Conservation (phyloP, 2,888 invertebrate genomes). For the Orthosia gracilis region DNA sequence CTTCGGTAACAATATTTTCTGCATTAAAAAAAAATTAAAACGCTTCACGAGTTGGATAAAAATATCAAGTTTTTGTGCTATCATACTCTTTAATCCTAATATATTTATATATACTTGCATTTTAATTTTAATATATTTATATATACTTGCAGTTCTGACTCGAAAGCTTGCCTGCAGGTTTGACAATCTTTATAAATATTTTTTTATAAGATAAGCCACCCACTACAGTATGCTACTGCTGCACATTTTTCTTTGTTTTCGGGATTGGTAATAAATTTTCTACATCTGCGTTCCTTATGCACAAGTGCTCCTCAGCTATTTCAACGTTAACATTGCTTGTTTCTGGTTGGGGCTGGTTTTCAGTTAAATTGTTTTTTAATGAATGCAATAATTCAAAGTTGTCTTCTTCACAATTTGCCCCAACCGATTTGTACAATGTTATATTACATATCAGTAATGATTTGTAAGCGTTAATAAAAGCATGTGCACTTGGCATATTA, state of each 20-base stretch:
- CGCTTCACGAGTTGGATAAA: too few species aligned
- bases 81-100: too few species aligned
- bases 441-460: not conserved
- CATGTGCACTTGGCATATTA: constrained; percentile 1
- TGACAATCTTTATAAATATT: not conserved
- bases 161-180: constrained; percentile 6
- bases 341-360: constrained; percentile 8
- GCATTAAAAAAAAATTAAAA: too few species aligned
- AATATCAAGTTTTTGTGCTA: too few species aligned
- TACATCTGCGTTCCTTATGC: not conserved
- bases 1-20: too few species aligned
- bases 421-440: constrained; percentile 5
- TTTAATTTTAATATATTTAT: too few species aligned
- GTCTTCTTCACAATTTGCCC: constrained; percentile 3
- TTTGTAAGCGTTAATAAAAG: constrained; percentile 5
- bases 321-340: not conserved
- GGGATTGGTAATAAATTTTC: not conserved
- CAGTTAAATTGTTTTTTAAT: not conserved
- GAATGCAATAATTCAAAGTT: not conserved
- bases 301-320: constrained; percentile 9
- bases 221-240: constrained; percentile 4
- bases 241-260: constrained; percentile 8
- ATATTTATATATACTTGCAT: too few species aligned
- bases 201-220: constrained; percentile 1
- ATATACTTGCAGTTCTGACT: too few species aligned